phyloP scores from a whole-genome alignment of 2,113 vertebrate species.

The Pithys albifrons region DNA sequence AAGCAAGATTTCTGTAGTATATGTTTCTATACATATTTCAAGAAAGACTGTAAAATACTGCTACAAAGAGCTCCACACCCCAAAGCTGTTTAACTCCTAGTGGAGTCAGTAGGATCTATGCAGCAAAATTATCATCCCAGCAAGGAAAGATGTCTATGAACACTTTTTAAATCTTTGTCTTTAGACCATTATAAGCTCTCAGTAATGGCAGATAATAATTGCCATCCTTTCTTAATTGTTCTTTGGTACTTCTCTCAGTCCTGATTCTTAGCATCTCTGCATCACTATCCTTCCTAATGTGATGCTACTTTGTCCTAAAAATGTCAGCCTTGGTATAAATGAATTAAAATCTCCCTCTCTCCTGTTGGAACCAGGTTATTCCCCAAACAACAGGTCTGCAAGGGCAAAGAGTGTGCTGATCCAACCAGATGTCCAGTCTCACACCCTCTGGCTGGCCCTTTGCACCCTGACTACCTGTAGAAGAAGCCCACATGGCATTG shows the following conservation, averaged over 20 bases:
- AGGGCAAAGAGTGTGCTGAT: neutral
- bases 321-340: neutral
- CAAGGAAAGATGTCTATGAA: neutral
- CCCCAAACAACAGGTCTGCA: neutral
- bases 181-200: neutral
- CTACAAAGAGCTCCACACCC: conserved; percentile 8
- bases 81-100: neutral
- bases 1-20: neutral
- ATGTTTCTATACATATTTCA: neutral
- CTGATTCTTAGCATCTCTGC: neutral
- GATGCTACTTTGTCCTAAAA: neutral
- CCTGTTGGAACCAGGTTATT: neutral
- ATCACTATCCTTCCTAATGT: neutral
- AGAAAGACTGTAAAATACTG: conserved; percentile 5
- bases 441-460: neutral
- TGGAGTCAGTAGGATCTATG: neutral
- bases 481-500: neutral
- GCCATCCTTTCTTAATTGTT: neutral
- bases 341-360: neutral
- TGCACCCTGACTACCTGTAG: neutral
- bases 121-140: neutral
- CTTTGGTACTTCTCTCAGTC: neutral
- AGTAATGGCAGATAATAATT: neutral
- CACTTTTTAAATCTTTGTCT: neutral
- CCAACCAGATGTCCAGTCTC: neutral